These are phyloP conservation scores for Spilarctia lutea DNA, from an alignment of 2,888 invertebrate genomes.

Conservation along the genomic window DNA sequence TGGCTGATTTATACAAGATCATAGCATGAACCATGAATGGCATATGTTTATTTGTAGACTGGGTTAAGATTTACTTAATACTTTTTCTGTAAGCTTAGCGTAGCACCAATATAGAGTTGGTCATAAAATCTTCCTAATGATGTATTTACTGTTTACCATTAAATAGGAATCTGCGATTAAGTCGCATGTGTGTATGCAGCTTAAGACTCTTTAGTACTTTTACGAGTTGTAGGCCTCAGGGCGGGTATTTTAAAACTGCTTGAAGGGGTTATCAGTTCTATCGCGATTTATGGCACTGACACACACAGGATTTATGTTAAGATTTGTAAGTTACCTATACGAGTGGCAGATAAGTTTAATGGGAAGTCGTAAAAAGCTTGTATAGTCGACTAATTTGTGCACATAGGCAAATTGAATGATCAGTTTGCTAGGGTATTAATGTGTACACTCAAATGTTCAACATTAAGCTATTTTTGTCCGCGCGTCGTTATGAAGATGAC, in stretches of 20 bases:
- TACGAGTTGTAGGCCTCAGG: slow-evolving; percentile 35
- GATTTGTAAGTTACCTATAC: slow-evolving; percentile 20
- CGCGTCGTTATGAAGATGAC: neutral
- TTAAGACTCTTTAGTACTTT: slow-evolving; percentile 19
- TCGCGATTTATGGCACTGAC: slow-evolving; percentile 46
- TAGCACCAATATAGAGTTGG: neutral
- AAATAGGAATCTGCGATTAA: neutral
- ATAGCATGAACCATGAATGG: neutral
- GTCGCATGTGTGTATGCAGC: neutral
- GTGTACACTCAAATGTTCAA: neutral
- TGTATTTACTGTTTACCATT: neutral
- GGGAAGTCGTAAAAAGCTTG: slow-evolving; percentile 3
- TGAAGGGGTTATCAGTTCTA: slow-evolving; percentile 46
- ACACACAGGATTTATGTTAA: slow-evolving; percentile 46
- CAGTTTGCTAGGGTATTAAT: neutral
- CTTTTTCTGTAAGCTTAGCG: neutral
- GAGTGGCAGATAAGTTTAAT: slow-evolving; percentile 16
- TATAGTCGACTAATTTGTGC: slow-evolving; percentile 10
- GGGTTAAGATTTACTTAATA: neutral
- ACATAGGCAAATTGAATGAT: slow-evolving; percentile 1
- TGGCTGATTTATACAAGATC: neutral
- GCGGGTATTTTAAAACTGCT: slow-evolving; percentile 49
- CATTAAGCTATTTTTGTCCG: neutral
- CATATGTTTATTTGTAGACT: neutral
- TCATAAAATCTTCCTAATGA: neutral